These are phyloP conservation scores for Nysson spinosus DNA, from an alignment of 2,888 invertebrate genomes.

Conservation along the genomic window DNA sequence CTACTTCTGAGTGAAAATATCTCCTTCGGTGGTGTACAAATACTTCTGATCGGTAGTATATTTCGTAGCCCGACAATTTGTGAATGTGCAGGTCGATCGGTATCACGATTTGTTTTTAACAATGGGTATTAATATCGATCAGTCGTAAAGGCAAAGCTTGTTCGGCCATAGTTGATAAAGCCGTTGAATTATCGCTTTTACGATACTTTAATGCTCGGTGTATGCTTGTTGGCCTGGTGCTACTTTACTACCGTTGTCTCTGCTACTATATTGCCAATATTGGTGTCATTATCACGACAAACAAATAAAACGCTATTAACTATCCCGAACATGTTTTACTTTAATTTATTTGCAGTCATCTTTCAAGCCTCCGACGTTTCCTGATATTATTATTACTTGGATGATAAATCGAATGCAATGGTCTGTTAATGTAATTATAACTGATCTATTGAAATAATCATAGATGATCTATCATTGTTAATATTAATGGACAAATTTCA, in stretches of 20 bases:
- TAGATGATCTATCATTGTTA: too few species aligned
- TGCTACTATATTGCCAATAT: constrained; percentile 32
- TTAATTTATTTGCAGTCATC: neutral
- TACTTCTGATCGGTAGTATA: constrained; percentile 17
- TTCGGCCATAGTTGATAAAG: constrained; percentile 51
- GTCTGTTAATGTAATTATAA: too few species aligned
- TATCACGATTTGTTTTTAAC: constrained; percentile 47
- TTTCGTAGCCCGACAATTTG: constrained; percentile 30
- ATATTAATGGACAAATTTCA: too few species aligned
- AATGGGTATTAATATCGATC: constrained; percentile 52
- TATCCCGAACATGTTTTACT: neutral
- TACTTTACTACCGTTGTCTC: constrained; percentile 40
- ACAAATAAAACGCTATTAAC: constrained; percentile 3
- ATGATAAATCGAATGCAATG: too few species aligned
- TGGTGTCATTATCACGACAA: constrained; percentile 23
- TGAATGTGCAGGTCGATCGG: constrained; percentile 35
- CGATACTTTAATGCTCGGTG: constrained; percentile 45
- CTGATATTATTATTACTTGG: too few species aligned
- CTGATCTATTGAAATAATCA: too few species aligned
- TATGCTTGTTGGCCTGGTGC: constrained; percentile 18
- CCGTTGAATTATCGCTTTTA: constrained; percentile 53
- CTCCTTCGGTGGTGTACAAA: too few species aligned
- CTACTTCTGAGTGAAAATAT: too few species aligned
- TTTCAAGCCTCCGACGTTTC: too few species aligned
- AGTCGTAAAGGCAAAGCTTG: constrained; percentile 49